A percentile compares a stretch with the other conserved stretches of the same genome.
phyloP scores from a whole-genome alignment of 2,797 vertebrate species.

The Crocidura indochinensis region DNA sequence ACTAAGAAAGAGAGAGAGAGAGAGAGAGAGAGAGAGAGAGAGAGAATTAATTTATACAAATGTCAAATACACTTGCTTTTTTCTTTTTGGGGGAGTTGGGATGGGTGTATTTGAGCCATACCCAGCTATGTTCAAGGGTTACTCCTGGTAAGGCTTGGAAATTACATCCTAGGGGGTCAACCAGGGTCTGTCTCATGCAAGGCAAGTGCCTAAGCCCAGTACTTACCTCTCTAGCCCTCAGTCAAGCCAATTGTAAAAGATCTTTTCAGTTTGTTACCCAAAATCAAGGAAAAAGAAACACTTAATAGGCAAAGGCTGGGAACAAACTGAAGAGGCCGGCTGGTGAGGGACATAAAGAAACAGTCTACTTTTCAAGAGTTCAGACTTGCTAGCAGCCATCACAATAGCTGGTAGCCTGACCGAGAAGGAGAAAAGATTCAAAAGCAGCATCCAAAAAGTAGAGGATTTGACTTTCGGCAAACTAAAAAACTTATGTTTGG shows the following conservation, averaged over 20 bases:
- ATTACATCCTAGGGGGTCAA: too few species aligned
- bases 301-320: background rate
- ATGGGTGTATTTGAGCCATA: too few species aligned
- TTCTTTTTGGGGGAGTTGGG: too few species aligned
- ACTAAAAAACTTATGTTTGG: too few species aligned
- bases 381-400: background rate
- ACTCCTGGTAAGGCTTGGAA: too few species aligned
- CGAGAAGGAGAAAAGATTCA: background rate
- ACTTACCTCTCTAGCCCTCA: background rate
- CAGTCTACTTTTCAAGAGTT: too few species aligned
- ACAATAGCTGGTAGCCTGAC: background rate
- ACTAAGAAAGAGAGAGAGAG: too few species aligned
- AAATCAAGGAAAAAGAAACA: background rate
- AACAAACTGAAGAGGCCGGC: background rate
- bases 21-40: background rate
- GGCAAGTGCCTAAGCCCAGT: too few species aligned
- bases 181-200: too few species aligned
- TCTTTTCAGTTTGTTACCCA: background rate
- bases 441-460: background rate
- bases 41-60: background rate
- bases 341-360: background rate
- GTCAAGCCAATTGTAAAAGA: background rate
- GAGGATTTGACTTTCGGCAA: background rate
- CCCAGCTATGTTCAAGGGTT: too few species aligned
- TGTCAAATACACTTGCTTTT: background rate